Evolutionary conservation across 2,888 invertebrate species (phyloP).

Genomic region (Conops quadrifasciatus): DNA sequence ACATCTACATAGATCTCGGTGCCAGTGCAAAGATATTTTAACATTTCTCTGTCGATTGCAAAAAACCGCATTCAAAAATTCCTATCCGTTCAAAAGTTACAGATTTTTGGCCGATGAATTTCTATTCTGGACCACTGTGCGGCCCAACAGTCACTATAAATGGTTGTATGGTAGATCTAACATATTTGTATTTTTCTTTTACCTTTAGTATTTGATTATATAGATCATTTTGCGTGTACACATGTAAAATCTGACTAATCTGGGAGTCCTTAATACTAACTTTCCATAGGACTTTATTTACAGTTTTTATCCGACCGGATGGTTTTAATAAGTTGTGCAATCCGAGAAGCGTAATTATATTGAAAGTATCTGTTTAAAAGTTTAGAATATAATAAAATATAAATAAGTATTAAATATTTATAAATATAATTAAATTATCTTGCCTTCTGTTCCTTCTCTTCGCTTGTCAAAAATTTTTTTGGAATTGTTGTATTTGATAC

Average conservation of each 20-base stretch:
- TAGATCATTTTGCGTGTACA: not conserved
- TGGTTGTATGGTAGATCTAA: not conserved
- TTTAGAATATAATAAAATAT: not conserved
- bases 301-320: not conserved
- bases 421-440: not conserved
- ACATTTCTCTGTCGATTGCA: too few species aligned
- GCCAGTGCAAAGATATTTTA: too few species aligned
- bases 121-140: too few species aligned
- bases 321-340: not conserved
- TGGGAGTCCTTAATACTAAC: constrained; percentile 12
- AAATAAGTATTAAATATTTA: not conserved
- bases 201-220: not conserved
- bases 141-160: not conserved
- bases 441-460: not conserved
- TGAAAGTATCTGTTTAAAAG: not conserved
- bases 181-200: constrained; percentile 1
- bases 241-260: not conserved
- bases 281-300: not conserved
- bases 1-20: too few species aligned
- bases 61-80: too few species aligned
- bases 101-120: too few species aligned
- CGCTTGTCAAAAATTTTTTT: not conserved
- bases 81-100: too few species aligned
- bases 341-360: not conserved
- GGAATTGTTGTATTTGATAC: not conserved